These are phyloP conservation scores for Nomia melanderi DNA, from an alignment of 1,140 invertebrate species.

Conservation along the genomic window DNA sequence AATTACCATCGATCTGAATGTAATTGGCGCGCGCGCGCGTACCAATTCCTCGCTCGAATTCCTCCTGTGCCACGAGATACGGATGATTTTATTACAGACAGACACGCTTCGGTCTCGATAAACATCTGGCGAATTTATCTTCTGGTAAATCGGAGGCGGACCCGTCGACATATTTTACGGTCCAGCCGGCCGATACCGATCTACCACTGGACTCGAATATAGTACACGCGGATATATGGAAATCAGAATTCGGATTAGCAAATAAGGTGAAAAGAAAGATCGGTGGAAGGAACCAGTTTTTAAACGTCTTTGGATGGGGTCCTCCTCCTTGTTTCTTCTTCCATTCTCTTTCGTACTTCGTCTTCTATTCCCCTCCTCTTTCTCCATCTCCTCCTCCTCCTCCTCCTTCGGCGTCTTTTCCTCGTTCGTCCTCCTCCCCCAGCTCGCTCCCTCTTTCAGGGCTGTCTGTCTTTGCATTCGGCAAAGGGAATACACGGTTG, in stretches of 20 bases:
- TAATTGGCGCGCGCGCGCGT: background rate
- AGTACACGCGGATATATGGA: constrained; percentile 35
- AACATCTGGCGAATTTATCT: constrained; percentile 35
- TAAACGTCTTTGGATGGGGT: constrained; percentile 66
- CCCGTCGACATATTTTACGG: constrained; percentile 37
- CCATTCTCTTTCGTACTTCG: constrained; percentile 35
- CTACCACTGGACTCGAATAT: constrained; percentile 28
- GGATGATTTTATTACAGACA: constrained; percentile 27
- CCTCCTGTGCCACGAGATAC: background rate
- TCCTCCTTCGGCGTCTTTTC: background rate
- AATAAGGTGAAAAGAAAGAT: constrained; percentile 57
- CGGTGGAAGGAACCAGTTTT: constrained; percentile 72
- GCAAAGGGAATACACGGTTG: constrained; percentile 49
- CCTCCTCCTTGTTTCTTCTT: constrained; percentile 39
- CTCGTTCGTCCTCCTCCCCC: background rate
- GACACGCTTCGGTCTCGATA: background rate
- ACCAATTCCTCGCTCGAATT: background rate
- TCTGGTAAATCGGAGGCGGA: constrained; percentile 11
- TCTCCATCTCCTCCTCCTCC: background rate
- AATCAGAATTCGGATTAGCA: constrained; percentile 59
- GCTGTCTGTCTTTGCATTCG: constrained; percentile 60
- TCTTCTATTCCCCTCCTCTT: constrained; percentile 21
- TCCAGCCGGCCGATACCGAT: constrained; percentile 15
- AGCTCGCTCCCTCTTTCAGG: too few relatives aligned
- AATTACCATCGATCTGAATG: background rate